Evolutionary conservation across 2,888 invertebrate genomes (phyloP).

Genomic region (Hirtodrosophila histrioides): DNA sequence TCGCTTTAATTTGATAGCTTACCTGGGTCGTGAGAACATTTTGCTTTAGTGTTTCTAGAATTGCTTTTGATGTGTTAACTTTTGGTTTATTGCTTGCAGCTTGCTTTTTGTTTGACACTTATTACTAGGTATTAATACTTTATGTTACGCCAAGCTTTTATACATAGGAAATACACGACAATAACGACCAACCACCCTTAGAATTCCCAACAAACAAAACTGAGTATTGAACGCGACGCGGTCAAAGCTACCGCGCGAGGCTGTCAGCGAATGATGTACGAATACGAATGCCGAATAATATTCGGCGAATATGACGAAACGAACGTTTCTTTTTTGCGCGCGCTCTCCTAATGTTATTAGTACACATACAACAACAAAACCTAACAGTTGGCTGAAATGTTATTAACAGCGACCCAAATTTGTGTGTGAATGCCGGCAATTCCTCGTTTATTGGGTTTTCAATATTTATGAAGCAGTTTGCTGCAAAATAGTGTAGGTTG

Average conservation of each 20-base stretch:
- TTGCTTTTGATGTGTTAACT: constrained; percentile 55
- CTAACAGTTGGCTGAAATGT: too few species aligned
- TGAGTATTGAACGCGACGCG: constrained; percentile 49
- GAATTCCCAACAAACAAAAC: constrained; percentile 37
- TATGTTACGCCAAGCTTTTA: constrained; percentile 34
- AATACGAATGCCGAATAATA: constrained; percentile 44
- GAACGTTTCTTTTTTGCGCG: constrained; percentile 7
- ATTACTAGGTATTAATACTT: constrained; percentile 58
- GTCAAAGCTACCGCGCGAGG: constrained; percentile 34
- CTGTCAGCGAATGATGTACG: constrained; percentile 52
- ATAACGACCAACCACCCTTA: constrained; percentile 43
- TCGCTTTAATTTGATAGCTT: constrained; percentile 51
- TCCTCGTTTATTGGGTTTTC: too few species aligned
- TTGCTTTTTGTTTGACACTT: constrained; percentile 45
- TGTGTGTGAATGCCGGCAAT: too few species aligned
- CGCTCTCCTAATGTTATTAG: too few species aligned
- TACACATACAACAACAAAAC: too few species aligned
- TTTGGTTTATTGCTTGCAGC: constrained; percentile 8
- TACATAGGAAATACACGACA: constrained; percentile 41
- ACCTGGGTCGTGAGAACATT: constrained; percentile 82
- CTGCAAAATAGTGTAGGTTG: too few species aligned
- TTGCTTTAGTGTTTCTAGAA: constrained; percentile 52
- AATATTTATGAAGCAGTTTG: too few species aligned
- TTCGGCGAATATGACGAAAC: constrained; percentile 9
- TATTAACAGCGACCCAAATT: too few species aligned